Base-by-base conservation (phyloP, 2,888 invertebrate genomes). In the Agrenia bidenticulata region DNA sequence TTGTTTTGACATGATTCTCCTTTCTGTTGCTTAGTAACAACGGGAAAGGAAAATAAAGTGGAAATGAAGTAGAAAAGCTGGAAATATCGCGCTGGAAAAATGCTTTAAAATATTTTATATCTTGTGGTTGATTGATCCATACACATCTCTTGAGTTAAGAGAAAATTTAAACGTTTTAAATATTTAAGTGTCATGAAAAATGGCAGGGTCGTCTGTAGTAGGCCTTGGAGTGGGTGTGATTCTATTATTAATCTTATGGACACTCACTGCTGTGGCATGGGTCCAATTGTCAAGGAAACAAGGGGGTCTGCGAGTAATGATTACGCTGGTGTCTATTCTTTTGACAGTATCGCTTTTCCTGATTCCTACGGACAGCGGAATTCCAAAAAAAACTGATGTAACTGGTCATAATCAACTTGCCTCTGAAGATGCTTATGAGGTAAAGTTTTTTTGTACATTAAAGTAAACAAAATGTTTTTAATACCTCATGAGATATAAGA, bases 151-250 rank as follows among this genome's bases (percentile, higher is more conserved):
- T n/a, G n/a, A n/a, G n/a, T n/a, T n/a, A n/a, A n/a, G n/a, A n/a
- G n/a, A n/a, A n/a, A n/a, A n/a, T n/a, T n/a, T n/a, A n/a, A n/a
- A n/a, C n/a, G n/a, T n/a, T n/a, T n/a, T n/a, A n/a, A n/a, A n/a
- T n/a, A n/a, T n/a, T n/a, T n/a, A n/a, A n/a, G n/a, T n/a, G n/a
- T n/a, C n/a, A n/a, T n/a, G n/a, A n/a, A 32, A 32, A 32, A 64
- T 64, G 65, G 65, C 65, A 11, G 65, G 65, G 1, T 17, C 65
- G 5, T 50, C 23, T 9, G 61, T 61, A 15, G 61, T 66, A 15
- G 65, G 65, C 2, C 21, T 66, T 24, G 65, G 65, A 2, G 23
- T 58, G 1, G 65, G 65, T 13, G 65, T 66, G 1, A 58, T 66
- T 13, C 21, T 61, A n/a, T 42, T 66, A 2, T 49, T 66, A 15